A percentile compares a stretch with the other conserved stretches of the same genome.
phyloP scores from a whole-genome alignment of 2,113 vertebrate genomes.

The Cettia cetti region DNA sequence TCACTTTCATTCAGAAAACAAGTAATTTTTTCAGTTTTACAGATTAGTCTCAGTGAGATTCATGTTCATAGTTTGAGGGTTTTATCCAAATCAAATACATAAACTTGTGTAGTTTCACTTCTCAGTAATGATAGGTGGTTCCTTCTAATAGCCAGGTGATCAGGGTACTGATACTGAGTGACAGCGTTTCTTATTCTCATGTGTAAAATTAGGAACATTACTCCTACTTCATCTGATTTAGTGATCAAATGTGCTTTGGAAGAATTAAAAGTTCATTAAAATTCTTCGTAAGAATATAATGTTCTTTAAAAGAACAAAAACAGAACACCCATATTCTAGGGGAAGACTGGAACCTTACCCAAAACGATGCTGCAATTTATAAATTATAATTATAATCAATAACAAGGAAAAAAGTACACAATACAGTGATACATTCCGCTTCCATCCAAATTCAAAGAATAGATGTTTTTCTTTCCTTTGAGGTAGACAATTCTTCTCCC shows the following conservation, averaged over 20 bases:
- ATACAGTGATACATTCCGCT: background rate
- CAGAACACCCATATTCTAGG: background rate
- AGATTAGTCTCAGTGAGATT: background rate
- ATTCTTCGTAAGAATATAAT: background rate
- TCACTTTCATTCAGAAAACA: background rate
- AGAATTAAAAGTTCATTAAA: background rate
- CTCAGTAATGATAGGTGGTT: background rate
- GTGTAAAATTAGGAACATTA: background rate
- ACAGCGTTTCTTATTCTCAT: background rate
- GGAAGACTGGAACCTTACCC: background rate
- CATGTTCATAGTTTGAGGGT: background rate
- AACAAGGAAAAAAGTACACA: background rate
- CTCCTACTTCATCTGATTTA: background rate
- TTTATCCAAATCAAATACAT: background rate
- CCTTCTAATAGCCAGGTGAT: background rate
- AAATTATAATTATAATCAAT: background rate
- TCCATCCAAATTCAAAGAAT: background rate
- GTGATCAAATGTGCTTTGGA: background rate
- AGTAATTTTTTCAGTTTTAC: background rate
- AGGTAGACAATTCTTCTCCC: background rate
- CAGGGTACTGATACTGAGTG: background rate
- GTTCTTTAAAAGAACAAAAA: background rate
- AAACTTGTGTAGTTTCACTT: background rate
- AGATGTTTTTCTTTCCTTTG: background rate
- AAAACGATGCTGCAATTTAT: background rate